These are phyloP conservation scores for Oasisia sp. DNA, from an alignment of 2,888 invertebrate genomes.

Conservation along the genomic window DNA sequence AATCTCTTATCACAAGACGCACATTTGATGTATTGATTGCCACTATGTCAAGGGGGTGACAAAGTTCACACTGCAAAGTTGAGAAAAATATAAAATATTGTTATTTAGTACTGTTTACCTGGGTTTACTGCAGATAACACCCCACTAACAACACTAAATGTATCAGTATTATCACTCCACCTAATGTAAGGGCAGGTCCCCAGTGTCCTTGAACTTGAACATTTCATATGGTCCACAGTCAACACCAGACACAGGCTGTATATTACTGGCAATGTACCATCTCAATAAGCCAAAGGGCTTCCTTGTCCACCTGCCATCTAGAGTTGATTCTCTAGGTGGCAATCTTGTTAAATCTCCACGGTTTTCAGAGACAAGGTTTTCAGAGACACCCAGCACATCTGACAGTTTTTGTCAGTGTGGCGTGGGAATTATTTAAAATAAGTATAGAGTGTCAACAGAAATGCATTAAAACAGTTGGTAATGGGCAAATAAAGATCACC, in stretches of 20 bases:
- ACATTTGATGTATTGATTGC: neutral
- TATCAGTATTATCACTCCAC: neutral
- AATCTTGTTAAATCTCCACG: too few relatives aligned
- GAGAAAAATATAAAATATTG: neutral
- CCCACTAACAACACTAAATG: neutral
- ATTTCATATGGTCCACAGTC: neutral
- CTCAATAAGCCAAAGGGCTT: neutral
- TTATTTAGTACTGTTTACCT: neutral
- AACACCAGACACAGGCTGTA: neutral
- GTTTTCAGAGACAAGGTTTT: too few relatives aligned
- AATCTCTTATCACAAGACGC: neutral
- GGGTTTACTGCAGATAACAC: neutral
- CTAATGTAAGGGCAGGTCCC: neutral
- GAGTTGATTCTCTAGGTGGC: too few relatives aligned
- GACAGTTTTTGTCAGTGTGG: too few relatives aligned
- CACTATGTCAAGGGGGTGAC: neutral
- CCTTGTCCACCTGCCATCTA: too few relatives aligned
- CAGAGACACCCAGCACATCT: too few relatives aligned
- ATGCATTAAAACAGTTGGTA: neutral
- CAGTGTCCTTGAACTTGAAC: neutral
- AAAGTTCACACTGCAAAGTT: neutral
- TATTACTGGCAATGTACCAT: neutral
- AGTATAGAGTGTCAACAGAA: too few relatives aligned
- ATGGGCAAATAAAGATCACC: neutral
- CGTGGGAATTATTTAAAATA: too few relatives aligned